A percentile compares a stretch with the other conserved stretches of the same genome.
Evolutionary conservation across 2,888 invertebrate genomes (phyloP).

Genomic region (Cistogaster globosa): DNA sequence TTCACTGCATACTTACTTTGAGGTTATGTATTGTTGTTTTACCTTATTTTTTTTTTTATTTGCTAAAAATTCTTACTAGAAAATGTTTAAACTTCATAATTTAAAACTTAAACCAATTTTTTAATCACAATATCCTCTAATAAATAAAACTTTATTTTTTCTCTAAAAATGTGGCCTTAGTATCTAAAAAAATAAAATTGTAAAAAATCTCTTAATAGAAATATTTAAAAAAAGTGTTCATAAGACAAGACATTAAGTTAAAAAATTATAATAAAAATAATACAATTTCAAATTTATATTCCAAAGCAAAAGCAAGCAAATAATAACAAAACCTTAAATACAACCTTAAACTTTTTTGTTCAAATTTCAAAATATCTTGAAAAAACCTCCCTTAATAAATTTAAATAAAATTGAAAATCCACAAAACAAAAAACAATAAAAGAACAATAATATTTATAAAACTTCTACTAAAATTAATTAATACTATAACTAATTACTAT

Average conservation of each 20-base stretch:
- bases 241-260: slow-evolving; percentile 33
- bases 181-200: slow-evolving; percentile 51
- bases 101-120: not conserved
- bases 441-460: slow-evolving; percentile 71
- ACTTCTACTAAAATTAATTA: slow-evolving; percentile 56
- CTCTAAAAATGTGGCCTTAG: slow-evolving; percentile 73
- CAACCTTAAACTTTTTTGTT: slow-evolving; percentile 42
- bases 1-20: too few species aligned
- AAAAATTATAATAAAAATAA: slow-evolving; percentile 4
- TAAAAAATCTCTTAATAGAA: slow-evolving; percentile 53
- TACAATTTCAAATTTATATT: slow-evolving; percentile 44
- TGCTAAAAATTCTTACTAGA: not conserved
- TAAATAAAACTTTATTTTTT: slow-evolving; percentile 47
- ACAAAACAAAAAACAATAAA: slow-evolving; percentile 69
- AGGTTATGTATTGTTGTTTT: too few species aligned
- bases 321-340: not conserved
- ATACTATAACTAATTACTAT: slow-evolving; percentile 39
- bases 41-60: too few species aligned
- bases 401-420: slow-evolving; percentile 37
- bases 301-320: slow-evolving; percentile 23
- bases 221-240: slow-evolving; percentile 62
- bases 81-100: slow-evolving; percentile 4
- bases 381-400: slow-evolving; percentile 40
- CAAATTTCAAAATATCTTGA: slow-evolving; percentile 30
- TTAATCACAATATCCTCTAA: slow-evolving; percentile 24